These are phyloP conservation scores for Aphelinus certus DNA, from an alignment of 1,140 invertebrate genomes.

Conservation along the genomic window DNA sequence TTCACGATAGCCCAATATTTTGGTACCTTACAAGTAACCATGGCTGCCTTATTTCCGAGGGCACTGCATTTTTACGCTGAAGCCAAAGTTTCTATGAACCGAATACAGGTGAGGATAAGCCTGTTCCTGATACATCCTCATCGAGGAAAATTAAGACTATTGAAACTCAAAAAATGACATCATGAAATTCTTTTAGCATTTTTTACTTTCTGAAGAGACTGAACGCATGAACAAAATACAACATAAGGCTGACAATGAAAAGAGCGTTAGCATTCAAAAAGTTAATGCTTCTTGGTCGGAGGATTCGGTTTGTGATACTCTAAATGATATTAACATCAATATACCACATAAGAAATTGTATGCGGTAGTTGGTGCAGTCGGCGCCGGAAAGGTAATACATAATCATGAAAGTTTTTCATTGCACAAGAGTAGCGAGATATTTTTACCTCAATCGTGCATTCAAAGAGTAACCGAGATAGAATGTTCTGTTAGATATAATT, in stretches of 20 bases:
- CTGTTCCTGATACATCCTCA: no score
- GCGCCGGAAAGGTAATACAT: slow-evolving; percentile 75
- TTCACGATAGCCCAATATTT: slow-evolving; percentile 80
- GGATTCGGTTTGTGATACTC: slow-evolving; percentile 60
- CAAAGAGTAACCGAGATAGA: no score
- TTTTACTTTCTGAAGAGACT: slow-evolving; percentile 66
- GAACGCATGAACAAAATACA: slow-evolving; percentile 13
- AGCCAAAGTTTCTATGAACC: slow-evolving; percentile 71
- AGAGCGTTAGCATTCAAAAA: slow-evolving; percentile 12
- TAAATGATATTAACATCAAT: slow-evolving; percentile 72
- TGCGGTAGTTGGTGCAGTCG: slow-evolving; percentile 83
- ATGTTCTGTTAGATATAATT: no score
- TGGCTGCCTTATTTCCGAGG: slow-evolving; percentile 78
- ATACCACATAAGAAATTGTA: slow-evolving; percentile 74
- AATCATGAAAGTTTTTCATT: no score
- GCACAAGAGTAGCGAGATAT: no score
- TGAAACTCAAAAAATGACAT: slow-evolving; percentile 8
- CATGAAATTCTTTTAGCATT: slow-evolving; percentile 44
- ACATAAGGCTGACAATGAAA: not conserved
- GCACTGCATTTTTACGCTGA: slow-evolving; percentile 70
- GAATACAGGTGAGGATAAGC: slow-evolving; percentile 66
- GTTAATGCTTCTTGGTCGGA: slow-evolving; percentile 21
- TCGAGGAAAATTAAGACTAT: slow-evolving; percentile 43
- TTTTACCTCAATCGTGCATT: no score
- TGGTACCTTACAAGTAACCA: slow-evolving; percentile 75